phyloP scores from a whole-genome alignment of 2,888 invertebrate species.

The Microctonus hyperodae region DNA sequence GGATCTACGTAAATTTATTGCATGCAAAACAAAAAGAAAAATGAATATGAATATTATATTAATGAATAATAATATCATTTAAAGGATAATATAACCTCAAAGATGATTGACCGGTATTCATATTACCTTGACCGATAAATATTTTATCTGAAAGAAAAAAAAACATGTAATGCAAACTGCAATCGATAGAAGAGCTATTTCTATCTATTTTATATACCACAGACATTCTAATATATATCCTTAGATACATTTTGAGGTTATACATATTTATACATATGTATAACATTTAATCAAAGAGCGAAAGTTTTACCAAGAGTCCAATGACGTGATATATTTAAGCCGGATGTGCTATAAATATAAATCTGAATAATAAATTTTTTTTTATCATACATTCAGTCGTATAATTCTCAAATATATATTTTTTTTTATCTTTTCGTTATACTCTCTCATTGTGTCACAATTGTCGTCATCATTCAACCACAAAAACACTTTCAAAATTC shows the following conservation, averaged over 20 bases:
- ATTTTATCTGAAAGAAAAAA: not conserved
- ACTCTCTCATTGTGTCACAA: not conserved
- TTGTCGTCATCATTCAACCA: not conserved
- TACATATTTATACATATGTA: not conserved
- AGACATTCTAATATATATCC: too few species aligned
- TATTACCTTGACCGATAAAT: not conserved
- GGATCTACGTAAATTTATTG: constrained; percentile 13
- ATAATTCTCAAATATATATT: not conserved
- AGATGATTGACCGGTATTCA: not conserved
- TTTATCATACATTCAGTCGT: not conserved
- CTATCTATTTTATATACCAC: too few species aligned
- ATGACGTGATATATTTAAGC: not conserved
- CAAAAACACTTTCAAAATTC: constrained; percentile 13
- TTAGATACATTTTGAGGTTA: too few species aligned
- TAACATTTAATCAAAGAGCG: constrained; percentile 7
- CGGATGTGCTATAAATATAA: not conserved
- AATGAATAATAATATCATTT: not conserved
- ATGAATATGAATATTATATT: not conserved
- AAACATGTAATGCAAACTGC: not conserved
- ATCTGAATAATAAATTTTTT: too few species aligned
- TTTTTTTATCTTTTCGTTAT: not conserved
- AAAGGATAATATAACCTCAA: not conserved
- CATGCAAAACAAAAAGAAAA: not conserved
- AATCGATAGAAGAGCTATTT: too few species aligned
- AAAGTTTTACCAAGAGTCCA: constrained; percentile 16